Evolutionary conservation across 92 coral and sea anemone genomes (phyloP).

Genomic region (Zoanthus gigantus): DNA sequence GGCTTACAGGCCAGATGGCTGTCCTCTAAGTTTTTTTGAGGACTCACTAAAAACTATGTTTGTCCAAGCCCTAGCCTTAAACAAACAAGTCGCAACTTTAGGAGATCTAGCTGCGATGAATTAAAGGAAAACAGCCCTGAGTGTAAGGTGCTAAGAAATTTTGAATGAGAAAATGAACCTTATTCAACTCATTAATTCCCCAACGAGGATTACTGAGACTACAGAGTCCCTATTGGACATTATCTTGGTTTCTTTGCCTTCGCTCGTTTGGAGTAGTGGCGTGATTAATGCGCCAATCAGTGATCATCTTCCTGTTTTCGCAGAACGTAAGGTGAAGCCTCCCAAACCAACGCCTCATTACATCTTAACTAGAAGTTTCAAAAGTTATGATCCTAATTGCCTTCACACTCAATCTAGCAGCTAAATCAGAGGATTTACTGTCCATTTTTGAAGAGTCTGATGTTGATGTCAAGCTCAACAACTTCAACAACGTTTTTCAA

Average conservation of each 20-base stretch:
- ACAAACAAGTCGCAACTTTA: constrained; percentile 60
- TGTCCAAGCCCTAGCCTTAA: constrained; percentile 55
- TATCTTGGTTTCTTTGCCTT: too few species aligned
- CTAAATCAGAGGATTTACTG: constrained; percentile 31
- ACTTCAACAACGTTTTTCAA: constrained; percentile 51
- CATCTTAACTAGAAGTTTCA: too few species aligned
- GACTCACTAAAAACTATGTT: constrained; percentile 67
- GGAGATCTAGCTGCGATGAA: constrained; percentile 66
- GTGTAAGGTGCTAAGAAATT: constrained; percentile 45
- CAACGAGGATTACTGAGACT: constrained; percentile 66
- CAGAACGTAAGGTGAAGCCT: constrained; percentile 40
- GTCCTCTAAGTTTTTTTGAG: constrained; percentile 56
- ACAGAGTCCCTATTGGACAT: too few species aligned
- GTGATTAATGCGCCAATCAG: too few species aligned
- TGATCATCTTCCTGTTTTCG: constrained; percentile 40
- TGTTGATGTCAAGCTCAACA: constrained; percentile 54
- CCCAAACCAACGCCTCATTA: too few species aligned
- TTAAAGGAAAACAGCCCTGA: constrained; percentile 47
- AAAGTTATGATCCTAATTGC: background rate
- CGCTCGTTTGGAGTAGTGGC: too few species aligned
- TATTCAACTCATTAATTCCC: constrained; percentile 62
- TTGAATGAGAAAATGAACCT: constrained; percentile 61
- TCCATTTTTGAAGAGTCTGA: constrained; percentile 34
- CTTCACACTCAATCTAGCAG: constrained; percentile 47
- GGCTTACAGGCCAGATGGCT: constrained; percentile 65